Conservation (phyloP, 1,140 invertebrate species). For the Holcopasites calliopsidis region DNA sequence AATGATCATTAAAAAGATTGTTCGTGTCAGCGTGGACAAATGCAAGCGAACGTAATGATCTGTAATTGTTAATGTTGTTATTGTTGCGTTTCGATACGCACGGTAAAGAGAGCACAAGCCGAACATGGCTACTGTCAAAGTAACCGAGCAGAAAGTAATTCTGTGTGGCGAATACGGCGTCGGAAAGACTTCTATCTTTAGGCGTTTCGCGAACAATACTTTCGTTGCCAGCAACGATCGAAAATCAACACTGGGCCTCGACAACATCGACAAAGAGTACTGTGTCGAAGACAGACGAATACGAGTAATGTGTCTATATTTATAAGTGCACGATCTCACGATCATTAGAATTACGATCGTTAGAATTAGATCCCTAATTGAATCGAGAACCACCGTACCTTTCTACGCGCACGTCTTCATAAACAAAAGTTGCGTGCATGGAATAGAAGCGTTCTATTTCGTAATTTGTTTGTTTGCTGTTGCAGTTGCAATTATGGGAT, state of each 20-base stretch:
- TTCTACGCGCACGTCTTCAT: background rate
- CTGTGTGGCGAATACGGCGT: conserved; percentile 97
- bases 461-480: conserved; percentile 58
- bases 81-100: background rate
- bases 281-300: conserved; percentile 87
- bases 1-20: conserved; percentile 2
- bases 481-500: conserved; percentile 94
- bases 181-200: conserved; percentile 95
- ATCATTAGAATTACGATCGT: too few species aligned
- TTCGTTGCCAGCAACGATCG: conserved; percentile 90
- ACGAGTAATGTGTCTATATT: conserved; percentile 82
- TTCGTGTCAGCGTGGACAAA: background rate
- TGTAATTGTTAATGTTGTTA: conserved; percentile 10
- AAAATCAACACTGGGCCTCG: conserved; percentile 93
- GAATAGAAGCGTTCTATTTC: background rate
- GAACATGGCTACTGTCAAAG: conserved; percentile 88
- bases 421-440: background rate
- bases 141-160: conserved; percentile 96
- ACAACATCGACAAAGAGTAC: conserved; percentile 92
- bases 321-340: background rate
- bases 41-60: conserved; percentile 4
- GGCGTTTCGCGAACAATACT: conserved; percentile 93
- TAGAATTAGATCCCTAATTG: too few species aligned
- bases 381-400: too few species aligned
- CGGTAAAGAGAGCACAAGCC: conserved; percentile 40